These are phyloP conservation scores for Seriola aureovittata DNA, from an alignment of 2,113 vertebrate species.

Conservation along the genomic window DNA sequence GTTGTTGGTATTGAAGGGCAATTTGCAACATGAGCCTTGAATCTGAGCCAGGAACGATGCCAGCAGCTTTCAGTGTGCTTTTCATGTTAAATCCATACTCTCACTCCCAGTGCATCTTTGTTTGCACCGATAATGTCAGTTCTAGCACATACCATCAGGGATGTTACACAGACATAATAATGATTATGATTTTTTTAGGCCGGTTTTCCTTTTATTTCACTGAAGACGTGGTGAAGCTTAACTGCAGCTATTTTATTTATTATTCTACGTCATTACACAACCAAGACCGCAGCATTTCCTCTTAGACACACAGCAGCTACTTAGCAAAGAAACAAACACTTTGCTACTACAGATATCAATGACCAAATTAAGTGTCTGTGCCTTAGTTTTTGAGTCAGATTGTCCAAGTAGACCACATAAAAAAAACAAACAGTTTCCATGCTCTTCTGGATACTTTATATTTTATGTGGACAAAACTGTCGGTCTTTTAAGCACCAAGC, in stretches of 20 bases:
- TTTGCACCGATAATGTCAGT: background rate
- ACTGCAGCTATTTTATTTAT: constrained; percentile 5
- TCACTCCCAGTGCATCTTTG: background rate
- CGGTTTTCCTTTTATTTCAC: background rate
- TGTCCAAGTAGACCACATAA: background rate
- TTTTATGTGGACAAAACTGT: background rate
- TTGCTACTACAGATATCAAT: background rate
- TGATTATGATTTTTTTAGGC: background rate
- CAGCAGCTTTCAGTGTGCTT: constrained; percentile 1
- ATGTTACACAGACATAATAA: background rate
- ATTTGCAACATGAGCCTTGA: constrained; percentile 29
- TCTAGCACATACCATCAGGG: background rate
- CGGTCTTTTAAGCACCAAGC: background rate
- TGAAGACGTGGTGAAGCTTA: background rate
- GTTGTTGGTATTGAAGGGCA: background rate
- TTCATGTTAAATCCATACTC: constrained; percentile 15
- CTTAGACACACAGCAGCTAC: background rate
- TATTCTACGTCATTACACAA: background rate
- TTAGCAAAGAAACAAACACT: background rate
- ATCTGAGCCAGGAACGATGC: constrained; percentile 7
- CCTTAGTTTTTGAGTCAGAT: background rate
- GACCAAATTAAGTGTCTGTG: background rate
- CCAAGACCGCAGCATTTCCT: constrained; percentile 22
- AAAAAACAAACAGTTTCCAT: background rate
- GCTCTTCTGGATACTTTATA: background rate